These are phyloP conservation scores for Avahi laniger DNA, from an alignment of 2,797 vertebrate species.

Conservation along the genomic window DNA sequence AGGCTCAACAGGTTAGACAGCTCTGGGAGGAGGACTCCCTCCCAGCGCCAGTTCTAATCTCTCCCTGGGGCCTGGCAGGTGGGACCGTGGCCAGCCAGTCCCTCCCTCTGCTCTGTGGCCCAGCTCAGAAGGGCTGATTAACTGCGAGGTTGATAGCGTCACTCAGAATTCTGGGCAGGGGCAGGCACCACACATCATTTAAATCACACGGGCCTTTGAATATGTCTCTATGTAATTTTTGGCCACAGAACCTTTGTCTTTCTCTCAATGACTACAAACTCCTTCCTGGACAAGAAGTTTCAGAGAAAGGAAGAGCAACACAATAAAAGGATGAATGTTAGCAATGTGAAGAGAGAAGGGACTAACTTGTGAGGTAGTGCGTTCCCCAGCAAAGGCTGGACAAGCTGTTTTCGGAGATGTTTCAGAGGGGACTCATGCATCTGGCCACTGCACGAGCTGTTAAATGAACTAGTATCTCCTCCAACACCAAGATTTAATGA, in stretches of 20 bases:
- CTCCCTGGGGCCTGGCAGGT: background rate
- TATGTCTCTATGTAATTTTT: background rate
- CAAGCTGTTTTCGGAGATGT: background rate
- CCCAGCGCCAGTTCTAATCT: background rate
- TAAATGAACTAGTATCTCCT: background rate
- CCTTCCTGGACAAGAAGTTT: background rate
- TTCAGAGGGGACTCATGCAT: background rate
- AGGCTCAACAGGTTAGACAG: background rate
- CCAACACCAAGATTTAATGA: background rate
- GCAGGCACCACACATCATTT: background rate
- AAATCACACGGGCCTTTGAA: background rate
- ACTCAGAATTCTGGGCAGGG: background rate
- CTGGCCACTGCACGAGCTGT: background rate
- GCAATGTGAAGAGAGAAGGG: background rate
- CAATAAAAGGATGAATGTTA: accelerated
- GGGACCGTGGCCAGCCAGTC: background rate
- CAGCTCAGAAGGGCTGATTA: background rate
- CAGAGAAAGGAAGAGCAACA: background rate
- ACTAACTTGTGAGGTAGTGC: background rate
- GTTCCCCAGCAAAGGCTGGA: background rate
- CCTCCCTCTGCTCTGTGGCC: background rate
- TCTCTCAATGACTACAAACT: background rate
- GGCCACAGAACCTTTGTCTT: background rate
- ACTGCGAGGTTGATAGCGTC: background rate
- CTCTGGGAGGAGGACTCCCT: background rate